Evolutionary conservation across 1,140 invertebrate species (phyloP).

Genomic region (Eciton burchellii): DNA sequence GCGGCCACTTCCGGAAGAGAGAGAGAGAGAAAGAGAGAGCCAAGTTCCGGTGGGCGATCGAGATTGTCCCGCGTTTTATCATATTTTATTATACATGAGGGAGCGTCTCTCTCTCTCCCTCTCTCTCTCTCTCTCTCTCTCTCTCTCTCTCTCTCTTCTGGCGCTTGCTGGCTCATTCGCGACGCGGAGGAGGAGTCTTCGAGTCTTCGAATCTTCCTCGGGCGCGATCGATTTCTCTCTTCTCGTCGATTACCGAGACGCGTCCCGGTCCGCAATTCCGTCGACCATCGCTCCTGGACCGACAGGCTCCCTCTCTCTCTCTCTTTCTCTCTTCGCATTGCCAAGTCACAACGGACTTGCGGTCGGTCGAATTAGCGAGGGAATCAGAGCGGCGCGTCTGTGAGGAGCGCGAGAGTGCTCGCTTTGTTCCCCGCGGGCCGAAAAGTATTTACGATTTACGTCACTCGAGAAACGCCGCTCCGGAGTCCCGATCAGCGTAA

Average conservation of each 20-base stretch:
- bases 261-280: slow-evolving; percentile 23
- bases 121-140: not conserved
- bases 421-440: not conserved
- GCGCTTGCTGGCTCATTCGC: no score
- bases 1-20: slow-evolving; percentile 57
- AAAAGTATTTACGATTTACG: not conserved
- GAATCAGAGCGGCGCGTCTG: not conserved
- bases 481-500: not conserved
- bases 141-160: no score
- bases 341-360: not conserved
- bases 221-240: slow-evolving; percentile 49
- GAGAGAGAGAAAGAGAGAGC: slow-evolving; percentile 51
- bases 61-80: slow-evolving; percentile 73
- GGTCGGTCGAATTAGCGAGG: not conserved
- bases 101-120: slow-evolving; percentile 51
- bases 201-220: slow-evolving; percentile 55
- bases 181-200: slow-evolving; percentile 46
- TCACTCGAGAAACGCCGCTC: not conserved
- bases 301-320: not conserved
- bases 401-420: not conserved
- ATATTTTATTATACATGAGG: slow-evolving; percentile 78
- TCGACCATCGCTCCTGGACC: not conserved
- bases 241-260: not conserved
- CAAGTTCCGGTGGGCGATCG: slow-evolving; percentile 60
- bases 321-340: not conserved